These are phyloP conservation scores for Numida meleagris DNA, from an alignment of 2,113 vertebrate genomes.

Conservation along the genomic window DNA sequence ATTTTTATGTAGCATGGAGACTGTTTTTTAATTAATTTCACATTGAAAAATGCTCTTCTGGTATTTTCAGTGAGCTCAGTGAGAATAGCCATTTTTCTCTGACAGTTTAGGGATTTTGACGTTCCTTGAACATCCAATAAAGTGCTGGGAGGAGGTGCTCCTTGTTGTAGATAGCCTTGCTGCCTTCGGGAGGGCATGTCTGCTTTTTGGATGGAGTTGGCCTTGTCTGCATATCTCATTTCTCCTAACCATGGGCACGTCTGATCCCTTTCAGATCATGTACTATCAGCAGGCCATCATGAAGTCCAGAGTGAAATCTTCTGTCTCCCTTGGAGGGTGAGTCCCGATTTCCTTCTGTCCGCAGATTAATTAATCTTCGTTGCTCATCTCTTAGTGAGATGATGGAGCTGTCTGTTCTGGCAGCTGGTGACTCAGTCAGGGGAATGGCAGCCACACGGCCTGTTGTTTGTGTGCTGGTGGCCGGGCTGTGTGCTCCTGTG, in stretches of 20 bases:
- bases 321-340: slow-evolving; percentile 94
- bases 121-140: not conserved
- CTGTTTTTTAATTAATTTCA: slow-evolving; percentile 37
- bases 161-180: not conserved
- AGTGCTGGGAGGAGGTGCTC: not conserved
- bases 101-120: not conserved
- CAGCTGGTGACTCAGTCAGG: slow-evolving; percentile 27
- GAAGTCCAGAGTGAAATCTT: slow-evolving; percentile 96
- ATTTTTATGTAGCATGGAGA: not conserved
- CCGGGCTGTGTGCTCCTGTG: not conserved
- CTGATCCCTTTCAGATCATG: slow-evolving; percentile 85
- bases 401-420: not conserved
- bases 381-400: not conserved
- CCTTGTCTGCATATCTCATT: not conserved
- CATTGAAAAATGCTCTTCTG: slow-evolving; percentile 5
- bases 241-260: not conserved
- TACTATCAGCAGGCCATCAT: slow-evolving; percentile 92
- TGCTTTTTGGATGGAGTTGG: not conserved
- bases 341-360: slow-evolving; percentile 62
- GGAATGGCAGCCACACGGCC: not conserved
- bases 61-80: not conserved
- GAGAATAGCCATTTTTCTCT: not conserved
- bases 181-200: not conserved
- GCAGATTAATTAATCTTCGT: slow-evolving; percentile 20
- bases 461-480: not conserved